Evolutionary conservation across 2,888 invertebrate genomes (phyloP).

Genomic region (Caprella mutica): DNA sequence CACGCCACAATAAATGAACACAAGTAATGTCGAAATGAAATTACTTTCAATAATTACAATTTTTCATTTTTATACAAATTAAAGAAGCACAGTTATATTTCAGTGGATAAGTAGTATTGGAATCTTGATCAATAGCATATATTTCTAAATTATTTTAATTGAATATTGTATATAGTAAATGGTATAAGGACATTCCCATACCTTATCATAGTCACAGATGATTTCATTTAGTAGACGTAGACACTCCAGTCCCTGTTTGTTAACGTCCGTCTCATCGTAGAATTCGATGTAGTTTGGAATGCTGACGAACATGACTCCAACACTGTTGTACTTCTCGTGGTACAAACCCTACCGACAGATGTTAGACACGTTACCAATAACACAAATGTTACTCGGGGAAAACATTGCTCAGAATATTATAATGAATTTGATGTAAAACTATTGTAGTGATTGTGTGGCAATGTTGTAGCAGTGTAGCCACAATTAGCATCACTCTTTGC

Average conservation of each 20-base stretch:
- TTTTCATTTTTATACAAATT: too few species aligned
- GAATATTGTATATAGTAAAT: neutral
- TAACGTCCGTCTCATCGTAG: constrained; percentile 92
- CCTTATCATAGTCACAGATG: constrained; percentile 96
- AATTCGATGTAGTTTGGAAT: constrained; percentile 97
- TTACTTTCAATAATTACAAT: too few species aligned
- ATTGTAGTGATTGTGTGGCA: too few species aligned
- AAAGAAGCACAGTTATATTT: neutral
- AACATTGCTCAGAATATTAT: too few species aligned
- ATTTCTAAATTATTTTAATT: neutral
- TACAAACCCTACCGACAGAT: constrained; percentile 61
- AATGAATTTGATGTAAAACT: too few species aligned
- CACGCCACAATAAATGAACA: too few species aligned
- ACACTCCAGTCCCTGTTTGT: constrained; percentile 90
- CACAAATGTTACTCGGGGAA: too few species aligned
- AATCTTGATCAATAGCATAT: neutral
- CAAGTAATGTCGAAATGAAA: too few species aligned
- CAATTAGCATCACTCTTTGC: too few species aligned
- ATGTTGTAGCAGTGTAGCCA: too few species aligned
- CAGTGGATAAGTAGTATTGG: neutral
- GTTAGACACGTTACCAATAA: too few species aligned
- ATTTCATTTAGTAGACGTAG: constrained; percentile 88
- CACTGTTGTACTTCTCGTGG: constrained; percentile 82
- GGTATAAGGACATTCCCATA: constrained; percentile 40
- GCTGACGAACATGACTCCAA: constrained; percentile 96